Evolutionary conservation across 2,113 vertebrate species (phyloP), one percentile per base, ranked within the genome.

Genomic region (Grus americana): DNA sequence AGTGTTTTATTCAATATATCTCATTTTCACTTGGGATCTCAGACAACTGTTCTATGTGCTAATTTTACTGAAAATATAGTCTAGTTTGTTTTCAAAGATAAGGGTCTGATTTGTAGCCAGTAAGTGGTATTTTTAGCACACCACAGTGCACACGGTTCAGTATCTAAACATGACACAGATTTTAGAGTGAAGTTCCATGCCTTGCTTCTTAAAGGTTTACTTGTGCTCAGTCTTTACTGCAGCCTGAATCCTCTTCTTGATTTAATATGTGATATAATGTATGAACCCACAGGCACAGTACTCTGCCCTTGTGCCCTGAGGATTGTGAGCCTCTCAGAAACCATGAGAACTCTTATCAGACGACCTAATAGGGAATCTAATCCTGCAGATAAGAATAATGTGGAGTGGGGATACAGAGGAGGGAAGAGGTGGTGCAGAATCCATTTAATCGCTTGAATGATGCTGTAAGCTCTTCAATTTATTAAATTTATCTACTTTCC

Each of bases 401-500:
- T 78, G 68, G 57, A 94, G 30, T 80, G 50, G 46, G 62, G 90
- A 76, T 80, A 93, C 5, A 10, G 63, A 62, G 52, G 67, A 82
- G 83, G n/a, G 36, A 93, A 93, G 44, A 95, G 30, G 46, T 94
- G 44, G 40, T 81, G 62, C 22, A 79, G 83, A 95, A 95, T 88
- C 61, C 24, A 82, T 92, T 96, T 79, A 94, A 91, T 84, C 2
- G 0, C 79, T 79, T 86, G 65, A 92, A 81, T 76, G 57, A 90
- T 68, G 58, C 54, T 81, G 47, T 95, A 92, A 93, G 38, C 58
- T 90, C 38, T 62, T 86, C 52, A 84, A 38, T 95, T 95, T 88
- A 86, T 72, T 94, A 86, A 72, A 74, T 93, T 90, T 87, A 94
- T 95, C 90, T 95, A 84, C 75, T 96, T 96, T 86, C 47, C 46